phyloP scores from a whole-genome alignment of 1,140 invertebrate species.

The Brachystomella parvula region DNA sequence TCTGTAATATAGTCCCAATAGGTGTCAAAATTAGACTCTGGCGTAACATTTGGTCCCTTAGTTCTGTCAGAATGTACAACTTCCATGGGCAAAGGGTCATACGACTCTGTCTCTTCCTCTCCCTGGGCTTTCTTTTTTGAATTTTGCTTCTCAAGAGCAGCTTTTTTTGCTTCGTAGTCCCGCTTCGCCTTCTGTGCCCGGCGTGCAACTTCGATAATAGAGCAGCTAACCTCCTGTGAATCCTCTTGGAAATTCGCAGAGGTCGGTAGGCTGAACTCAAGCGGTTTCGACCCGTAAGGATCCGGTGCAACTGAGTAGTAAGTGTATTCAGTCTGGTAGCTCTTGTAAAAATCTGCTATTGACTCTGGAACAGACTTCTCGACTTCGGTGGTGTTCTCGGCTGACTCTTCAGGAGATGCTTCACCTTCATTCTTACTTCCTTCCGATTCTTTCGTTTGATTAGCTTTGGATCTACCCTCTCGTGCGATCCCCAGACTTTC shows the following conservation, averaged over 20 bases:
- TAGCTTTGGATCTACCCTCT: neutral
- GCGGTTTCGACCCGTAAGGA: slow-evolving; percentile 21
- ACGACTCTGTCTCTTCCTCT: slow-evolving; percentile 16
- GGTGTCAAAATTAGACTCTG: slow-evolving; percentile 18
- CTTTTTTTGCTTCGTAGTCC: slow-evolving; percentile 18
- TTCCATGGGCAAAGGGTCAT: slow-evolving; percentile 37
- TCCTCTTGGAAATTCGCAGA: slow-evolving; percentile 11
- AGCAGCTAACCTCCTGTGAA: neutral
- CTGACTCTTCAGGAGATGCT: neutral
- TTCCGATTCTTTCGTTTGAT: neutral
- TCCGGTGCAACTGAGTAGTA: slow-evolving; percentile 23
- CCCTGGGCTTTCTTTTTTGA: neutral
- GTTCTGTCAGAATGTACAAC: slow-evolving; percentile 19
- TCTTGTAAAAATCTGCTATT: slow-evolving; percentile 33
- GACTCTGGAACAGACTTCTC: slow-evolving; percentile 15
- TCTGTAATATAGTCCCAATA: slow-evolving; percentile 35
- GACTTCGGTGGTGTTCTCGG: neutral
- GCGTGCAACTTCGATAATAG: slow-evolving; percentile 28
- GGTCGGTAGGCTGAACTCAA: slow-evolving; percentile 30
- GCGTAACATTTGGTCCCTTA: slow-evolving; percentile 9
- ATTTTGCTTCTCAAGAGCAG: slow-evolving; percentile 3
- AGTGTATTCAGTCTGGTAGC: slow-evolving; percentile 18
- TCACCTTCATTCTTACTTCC: slow-evolving; percentile 1
- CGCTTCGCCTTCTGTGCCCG: slow-evolving; percentile 24
- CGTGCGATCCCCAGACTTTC: slow-evolving; percentile 25